Evolutionary conservation across 1,140 invertebrate species (phyloP), one percentile per base, ranked within the genome.

Genomic region (Drosophila ohnishii): DNA sequence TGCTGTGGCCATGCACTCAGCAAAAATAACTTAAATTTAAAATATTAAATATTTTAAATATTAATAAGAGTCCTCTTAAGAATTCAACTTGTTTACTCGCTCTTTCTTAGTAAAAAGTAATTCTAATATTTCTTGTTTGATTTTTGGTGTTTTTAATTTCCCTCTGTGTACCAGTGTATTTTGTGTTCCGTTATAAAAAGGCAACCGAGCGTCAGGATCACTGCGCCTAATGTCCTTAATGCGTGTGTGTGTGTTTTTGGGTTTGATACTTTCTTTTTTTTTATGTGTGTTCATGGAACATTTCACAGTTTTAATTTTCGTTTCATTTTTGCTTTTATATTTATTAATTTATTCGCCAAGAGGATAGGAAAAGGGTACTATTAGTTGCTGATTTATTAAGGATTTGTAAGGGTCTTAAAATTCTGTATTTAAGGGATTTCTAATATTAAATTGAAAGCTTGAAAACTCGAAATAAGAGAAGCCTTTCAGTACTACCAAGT

Each of bases 271-370:
- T n/a, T n/a, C 0, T 44, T 48, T 63, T 30, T 72, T 14, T 32
- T 32, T 19, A 10, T 14, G 22, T 25, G 25, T 28, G 25, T 63
- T 25, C 51, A 44, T 48, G 53, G 53, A 77, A 72, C 69, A 78
- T 85, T 85, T 85, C 62, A 75, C 62, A 72, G 62, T 81, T 86
- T 86, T 81, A 72, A 86, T 86, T 81, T 80, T 78, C 65, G 56
- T 76, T 75, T 58, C 50, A 25, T 78, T 80, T 75, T 65, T 13
- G 55, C 35, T 45, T 40, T 53, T 45, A 35, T 45, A 65, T 37
- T 13, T 55, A 64, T 55, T 40, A 48, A 25, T 45, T 65, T 25
- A 13, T 16, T 39, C 2, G 16, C 11, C 16, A 35, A 25, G 6
- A n/a, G 22, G 28, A 4, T 25, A 0, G 3, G n/a, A 28, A 25